Evolutionary conservation across 2,888 invertebrate species (phyloP), one percentile per base, ranked within the genome.

Genomic region (Trissolcus japonicus): DNA sequence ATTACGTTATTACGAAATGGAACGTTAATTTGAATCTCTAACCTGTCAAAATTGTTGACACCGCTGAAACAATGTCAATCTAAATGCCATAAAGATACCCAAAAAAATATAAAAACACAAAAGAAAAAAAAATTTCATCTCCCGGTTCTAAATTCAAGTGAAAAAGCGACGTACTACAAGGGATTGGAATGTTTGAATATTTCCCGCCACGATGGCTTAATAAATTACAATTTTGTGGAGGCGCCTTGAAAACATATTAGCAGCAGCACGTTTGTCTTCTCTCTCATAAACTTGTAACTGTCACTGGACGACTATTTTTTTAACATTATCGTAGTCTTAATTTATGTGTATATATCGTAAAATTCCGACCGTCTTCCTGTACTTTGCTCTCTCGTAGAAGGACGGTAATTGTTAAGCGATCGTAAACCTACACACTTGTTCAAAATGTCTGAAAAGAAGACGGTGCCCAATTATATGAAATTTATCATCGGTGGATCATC

Each of bases 401-500:
- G 9, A 1, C 4, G 11, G 11, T 13, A 19, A 19, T 51, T 51
- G 14, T 13, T 7, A 21, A 51, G 17, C 1, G 6, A 13, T 11
- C 16, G n/a, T 40, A 3, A 1, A 46, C 13, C 40, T 40, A 3
- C 7, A 46, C 9, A 60, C 16, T 11, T 2, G 40, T n/a, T n/a
- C 46, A 81, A 80, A 77, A 87, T 87, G 86, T 81, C 85, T 43
- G 82, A 80, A 48, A 80, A 85, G 78, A 88, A 87, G 67, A 80
- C 80, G 2, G 86, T 89, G 51, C 88, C 88, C 21, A 88, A 87
- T 75, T 68, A 81, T 16, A 79, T 88, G 61, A 88, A 88, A 78
- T 89, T 88, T 63, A 65, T 87, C 25, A 87, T 89, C 71, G 87
- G 87, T 17, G 89, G 89, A 16, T 80, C 84, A 4, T 85, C 89